phyloP scores from a whole-genome alignment of 1,140 invertebrate species.

The Drosophila arawakana region DNA sequence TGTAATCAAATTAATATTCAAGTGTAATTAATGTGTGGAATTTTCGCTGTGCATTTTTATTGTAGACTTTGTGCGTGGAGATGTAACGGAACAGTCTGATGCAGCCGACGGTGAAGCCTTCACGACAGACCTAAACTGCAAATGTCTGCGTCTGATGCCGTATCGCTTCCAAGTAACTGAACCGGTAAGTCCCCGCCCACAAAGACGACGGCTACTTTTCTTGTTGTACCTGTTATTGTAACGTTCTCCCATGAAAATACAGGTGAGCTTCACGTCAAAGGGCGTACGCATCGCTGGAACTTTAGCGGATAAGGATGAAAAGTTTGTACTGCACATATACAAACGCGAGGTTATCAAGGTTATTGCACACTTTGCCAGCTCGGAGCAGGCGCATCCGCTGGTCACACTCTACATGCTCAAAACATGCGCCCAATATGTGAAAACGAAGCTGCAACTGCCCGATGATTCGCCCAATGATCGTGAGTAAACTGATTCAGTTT shows the following conservation, averaged over 20 bases:
- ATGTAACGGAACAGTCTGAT: constrained; percentile 69
- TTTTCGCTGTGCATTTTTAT: background rate
- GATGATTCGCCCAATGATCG: constrained; percentile 64
- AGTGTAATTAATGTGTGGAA: background rate
- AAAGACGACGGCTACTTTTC: background rate
- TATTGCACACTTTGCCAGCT: constrained; percentile 90
- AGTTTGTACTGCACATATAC: constrained; percentile 86
- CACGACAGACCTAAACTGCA: constrained; percentile 87
- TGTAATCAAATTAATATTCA: background rate
- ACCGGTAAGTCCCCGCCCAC: constrained; percentile 84
- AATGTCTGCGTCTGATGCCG: constrained; percentile 92
- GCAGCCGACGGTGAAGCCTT: constrained; percentile 54
- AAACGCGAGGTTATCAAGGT: constrained; percentile 89
- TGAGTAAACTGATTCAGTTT: constrained; percentile 31
- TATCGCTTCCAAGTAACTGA: constrained; percentile 90
- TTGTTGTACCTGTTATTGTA: background rate
- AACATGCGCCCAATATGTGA: constrained; percentile 88
- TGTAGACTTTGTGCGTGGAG: constrained; percentile 69
- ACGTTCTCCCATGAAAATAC: constrained; percentile 19
- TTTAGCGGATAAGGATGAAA: constrained; percentile 86
- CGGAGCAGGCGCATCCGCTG: constrained; percentile 89
- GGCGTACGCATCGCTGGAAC: constrained; percentile 88
- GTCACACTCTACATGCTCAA: constrained; percentile 91
- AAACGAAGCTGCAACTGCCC: constrained; percentile 89
- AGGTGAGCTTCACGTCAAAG: constrained; percentile 87